Conservation (phyloP, 2,797 vertebrate genomes). For the Sciaenops ocellatus region DNA sequence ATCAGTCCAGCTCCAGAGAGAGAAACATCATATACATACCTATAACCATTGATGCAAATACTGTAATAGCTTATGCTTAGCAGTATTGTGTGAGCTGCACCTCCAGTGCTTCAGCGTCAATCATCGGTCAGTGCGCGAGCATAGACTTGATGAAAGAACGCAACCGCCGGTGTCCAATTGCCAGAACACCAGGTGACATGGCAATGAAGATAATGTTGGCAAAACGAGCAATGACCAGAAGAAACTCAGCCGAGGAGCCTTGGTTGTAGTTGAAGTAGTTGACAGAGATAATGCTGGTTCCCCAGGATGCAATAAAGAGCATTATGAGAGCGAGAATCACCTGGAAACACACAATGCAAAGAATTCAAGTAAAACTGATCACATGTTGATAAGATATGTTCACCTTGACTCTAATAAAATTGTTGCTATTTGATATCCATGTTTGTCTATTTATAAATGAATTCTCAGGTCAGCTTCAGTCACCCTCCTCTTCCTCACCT, state of each 20-base stretch:
- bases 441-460: background rate
- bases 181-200: constrained; percentile 84
- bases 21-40: background rate
- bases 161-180: constrained; percentile 83
- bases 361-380: background rate
- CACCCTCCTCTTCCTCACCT: constrained; percentile 70
- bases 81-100: constrained; percentile 8
- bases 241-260: constrained; percentile 67
- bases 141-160: constrained; percentile 78
- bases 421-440: background rate
- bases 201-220: constrained; percentile 85
- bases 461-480: background rate
- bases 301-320: constrained; percentile 87
- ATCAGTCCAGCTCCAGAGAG: background rate
- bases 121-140: constrained; percentile 57
- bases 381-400: background rate
- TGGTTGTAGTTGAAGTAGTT: constrained; percentile 88
- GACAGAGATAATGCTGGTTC: constrained; percentile 85
- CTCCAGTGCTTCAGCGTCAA: background rate
- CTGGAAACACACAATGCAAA: constrained; percentile 59
- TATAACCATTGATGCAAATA: background rate
- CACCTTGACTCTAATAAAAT: constrained; percentile 4
- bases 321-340: constrained; percentile 86
- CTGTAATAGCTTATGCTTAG: background rate
- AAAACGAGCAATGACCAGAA: constrained; percentile 85